Evolutionary conservation across 1,140 invertebrate genomes (phyloP).

Genomic region (Notospermus geniculatus): DNA sequence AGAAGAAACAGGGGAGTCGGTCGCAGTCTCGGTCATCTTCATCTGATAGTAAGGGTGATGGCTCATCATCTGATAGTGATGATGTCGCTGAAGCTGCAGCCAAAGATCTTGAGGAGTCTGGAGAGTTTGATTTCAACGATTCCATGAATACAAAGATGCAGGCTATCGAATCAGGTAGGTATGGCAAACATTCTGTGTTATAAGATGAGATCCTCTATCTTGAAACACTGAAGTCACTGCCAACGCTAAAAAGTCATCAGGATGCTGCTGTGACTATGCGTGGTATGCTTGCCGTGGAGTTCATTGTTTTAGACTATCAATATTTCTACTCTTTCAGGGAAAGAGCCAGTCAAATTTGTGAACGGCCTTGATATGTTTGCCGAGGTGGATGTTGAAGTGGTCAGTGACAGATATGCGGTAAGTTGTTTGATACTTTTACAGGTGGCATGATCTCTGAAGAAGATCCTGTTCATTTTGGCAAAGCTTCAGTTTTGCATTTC

Average conservation of each 20-base stretch:
- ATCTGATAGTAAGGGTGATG: neutral
- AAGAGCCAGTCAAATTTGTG: constrained; percentile 41
- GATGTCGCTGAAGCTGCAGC: constrained; percentile 22
- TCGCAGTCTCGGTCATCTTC: constrained; percentile 3
- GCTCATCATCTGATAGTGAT: constrained; percentile 27
- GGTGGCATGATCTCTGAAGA: neutral
- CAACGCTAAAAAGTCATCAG: too few species aligned
- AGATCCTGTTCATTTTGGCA: neutral
- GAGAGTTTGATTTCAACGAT: too few species aligned
- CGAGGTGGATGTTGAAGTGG: constrained; percentile 52
- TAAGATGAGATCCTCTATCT: too few species aligned
- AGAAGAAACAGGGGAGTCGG: too few species aligned
- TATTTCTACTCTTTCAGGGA: constrained; percentile 11
- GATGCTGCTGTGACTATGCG: too few species aligned
- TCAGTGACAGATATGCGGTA: constrained; percentile 72
- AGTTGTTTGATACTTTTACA: constrained; percentile 50
- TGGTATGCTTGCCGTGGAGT: too few species aligned
- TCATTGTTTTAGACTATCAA: too few species aligned
- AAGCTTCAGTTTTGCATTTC: neutral
- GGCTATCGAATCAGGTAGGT: too few species aligned
- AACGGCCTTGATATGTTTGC: constrained; percentile 78
- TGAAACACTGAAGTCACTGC: too few species aligned
- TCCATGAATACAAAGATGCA: constrained; percentile 25
- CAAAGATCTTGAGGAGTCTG: constrained; percentile 46
- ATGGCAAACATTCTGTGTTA: too few species aligned